Conservation (phyloP, 2,113 vertebrate species). For the Piaya cayana region DNA sequence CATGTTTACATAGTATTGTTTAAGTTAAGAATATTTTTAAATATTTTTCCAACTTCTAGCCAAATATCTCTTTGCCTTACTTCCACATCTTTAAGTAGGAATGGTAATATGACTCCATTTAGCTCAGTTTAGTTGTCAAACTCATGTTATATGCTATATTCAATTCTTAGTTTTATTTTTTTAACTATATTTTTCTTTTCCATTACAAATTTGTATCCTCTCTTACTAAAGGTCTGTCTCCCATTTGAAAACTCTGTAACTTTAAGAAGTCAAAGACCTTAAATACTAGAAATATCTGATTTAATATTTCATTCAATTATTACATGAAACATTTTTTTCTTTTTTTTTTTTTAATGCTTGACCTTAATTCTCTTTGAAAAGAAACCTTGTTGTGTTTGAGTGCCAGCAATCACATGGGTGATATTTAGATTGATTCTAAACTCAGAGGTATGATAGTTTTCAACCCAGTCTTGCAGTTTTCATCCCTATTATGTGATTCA, state of each 20-base stretch:
- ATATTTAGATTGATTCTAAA: neutral
- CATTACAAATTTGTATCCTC: neutral
- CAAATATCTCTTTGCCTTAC: neutral
- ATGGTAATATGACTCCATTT: neutral
- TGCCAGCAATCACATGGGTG: neutral
- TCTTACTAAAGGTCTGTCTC: neutral
- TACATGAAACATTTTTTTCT: neutral
- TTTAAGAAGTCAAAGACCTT: neutral
- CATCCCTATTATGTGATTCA: neutral
- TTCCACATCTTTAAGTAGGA: neutral
- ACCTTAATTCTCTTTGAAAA: neutral
- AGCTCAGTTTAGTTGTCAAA: neutral
- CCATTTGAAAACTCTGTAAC: neutral
- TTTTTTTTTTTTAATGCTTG: neutral
- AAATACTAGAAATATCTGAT: neutral
- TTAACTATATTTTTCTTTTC: neutral
- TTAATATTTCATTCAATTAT: neutral
- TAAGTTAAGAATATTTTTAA: neutral
- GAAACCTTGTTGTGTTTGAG: neutral
- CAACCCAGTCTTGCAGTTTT: neutral
- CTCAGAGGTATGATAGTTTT: neutral
- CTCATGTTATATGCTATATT: neutral
- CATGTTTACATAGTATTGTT: neutral
- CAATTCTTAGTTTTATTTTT: neutral
- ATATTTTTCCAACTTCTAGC: neutral